Percentiles rank a stretch among this genome's conserved stretches.
These are phyloP conservation scores for Solenodon paradoxus DNA, from an alignment of 2,113 vertebrate genomes.

Conservation along the genomic window DNA sequence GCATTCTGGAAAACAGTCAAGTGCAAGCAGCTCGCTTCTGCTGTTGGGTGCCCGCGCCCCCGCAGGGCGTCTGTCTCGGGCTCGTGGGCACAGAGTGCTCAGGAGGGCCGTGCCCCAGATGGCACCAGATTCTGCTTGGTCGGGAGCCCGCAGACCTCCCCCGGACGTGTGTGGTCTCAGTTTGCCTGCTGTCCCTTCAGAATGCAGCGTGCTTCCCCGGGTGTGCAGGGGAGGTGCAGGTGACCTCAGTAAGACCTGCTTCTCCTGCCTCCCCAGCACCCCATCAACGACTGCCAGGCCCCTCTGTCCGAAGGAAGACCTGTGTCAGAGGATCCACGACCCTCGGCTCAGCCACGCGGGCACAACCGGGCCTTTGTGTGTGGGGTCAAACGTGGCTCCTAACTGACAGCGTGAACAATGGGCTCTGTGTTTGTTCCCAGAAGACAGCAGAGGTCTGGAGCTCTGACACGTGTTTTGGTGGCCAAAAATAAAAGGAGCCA, in stretches of 20 bases:
- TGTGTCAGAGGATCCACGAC: not conserved
- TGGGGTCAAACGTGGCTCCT: not conserved
- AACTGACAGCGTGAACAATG: slow-evolving; percentile 50
- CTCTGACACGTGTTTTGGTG: slow-evolving; percentile 22
- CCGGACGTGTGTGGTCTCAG: not conserved
- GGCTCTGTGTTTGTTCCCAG: slow-evolving; percentile 62
- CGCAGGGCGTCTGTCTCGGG: not conserved
- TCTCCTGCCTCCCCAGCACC: not conserved
- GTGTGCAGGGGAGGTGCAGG: not conserved
- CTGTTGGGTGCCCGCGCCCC: no score
- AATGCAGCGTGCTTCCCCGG: not conserved
- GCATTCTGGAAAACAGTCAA: not conserved
- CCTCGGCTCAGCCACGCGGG: not conserved
- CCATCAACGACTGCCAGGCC: not conserved
- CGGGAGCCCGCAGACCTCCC: rapidly evolving
- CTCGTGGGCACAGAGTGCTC: not conserved
- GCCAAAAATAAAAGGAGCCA: not conserved
- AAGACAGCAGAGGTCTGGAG: slow-evolving; percentile 26
- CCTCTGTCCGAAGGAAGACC: not conserved
- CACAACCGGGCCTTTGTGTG: slow-evolving; percentile 60
- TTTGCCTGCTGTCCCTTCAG: not conserved
- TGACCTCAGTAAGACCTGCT: no score
- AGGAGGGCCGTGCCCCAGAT: rapidly evolving
- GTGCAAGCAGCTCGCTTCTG: not conserved
- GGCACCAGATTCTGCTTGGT: no score